A percentile compares a stretch with the other conserved stretches of the same genome.
Conservation (phyloP, 2,888 invertebrate genomes). For the Dryadula phaetusa region DNA sequence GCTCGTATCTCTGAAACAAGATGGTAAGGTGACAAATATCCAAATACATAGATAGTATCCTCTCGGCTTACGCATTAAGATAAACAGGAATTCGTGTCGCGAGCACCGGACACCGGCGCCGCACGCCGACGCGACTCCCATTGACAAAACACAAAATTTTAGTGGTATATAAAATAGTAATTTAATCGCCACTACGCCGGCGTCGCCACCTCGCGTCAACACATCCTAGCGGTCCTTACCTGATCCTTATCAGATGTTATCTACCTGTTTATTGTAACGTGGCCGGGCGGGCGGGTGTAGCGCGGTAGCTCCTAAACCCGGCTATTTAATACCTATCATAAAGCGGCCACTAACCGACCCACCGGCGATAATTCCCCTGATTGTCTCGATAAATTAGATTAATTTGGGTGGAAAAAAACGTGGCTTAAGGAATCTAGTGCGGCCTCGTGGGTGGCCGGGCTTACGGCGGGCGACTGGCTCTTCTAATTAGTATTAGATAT, state of each 20-base stretch:
- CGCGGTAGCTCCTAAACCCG: slow-evolving; percentile 76
- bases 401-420: slow-evolving; percentile 82
- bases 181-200: slow-evolving; percentile 62
- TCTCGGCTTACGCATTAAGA: slow-evolving; percentile 43
- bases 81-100: slow-evolving; percentile 44
- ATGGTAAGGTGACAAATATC: slow-evolving; percentile 36
- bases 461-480: slow-evolving; percentile 35
- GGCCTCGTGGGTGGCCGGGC: slow-evolving; percentile 70
- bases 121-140: slow-evolving; percentile 39
- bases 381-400: slow-evolving; percentile 83
- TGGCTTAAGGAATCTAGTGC: slow-evolving; percentile 76
- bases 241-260: slow-evolving; percentile 68
- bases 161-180: slow-evolving; percentile 58
- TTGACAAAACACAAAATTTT: slow-evolving; percentile 28
- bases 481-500: slow-evolving; percentile 37
- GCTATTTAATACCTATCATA: slow-evolving; percentile 78
- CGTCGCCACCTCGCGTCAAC: slow-evolving; percentile 63
- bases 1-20: slow-evolving; percentile 26
- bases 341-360: slow-evolving; percentile 68
- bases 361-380: slow-evolving; percentile 76
- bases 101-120: slow-evolving; percentile 16
- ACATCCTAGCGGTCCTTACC: slow-evolving; percentile 53
- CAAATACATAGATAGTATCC: slow-evolving; percentile 36
- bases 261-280: slow-evolving; percentile 77
- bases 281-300: slow-evolving; percentile 63